These are phyloP conservation scores for Chaetophractus vellerosus DNA, from an alignment of 2,797 vertebrate genomes.

Conservation along the genomic window DNA sequence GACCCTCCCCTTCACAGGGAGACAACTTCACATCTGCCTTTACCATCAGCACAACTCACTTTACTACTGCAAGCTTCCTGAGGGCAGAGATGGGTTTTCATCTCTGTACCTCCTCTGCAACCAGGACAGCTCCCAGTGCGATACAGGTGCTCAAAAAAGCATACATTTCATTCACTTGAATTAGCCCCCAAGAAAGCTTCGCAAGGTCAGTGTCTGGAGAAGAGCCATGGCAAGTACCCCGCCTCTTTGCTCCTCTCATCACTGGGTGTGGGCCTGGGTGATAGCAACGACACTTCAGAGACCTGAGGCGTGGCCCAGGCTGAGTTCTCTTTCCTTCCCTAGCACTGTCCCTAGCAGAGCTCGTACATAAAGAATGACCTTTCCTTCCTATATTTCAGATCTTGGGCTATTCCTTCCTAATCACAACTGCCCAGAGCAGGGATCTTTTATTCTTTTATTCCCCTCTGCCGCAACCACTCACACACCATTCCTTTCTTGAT, in stretches of 20 bases:
- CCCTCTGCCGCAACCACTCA: not conserved
- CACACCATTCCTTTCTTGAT: not conserved
- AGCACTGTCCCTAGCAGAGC: not conserved
- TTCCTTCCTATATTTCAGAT: not conserved
- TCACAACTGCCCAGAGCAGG: not conserved
- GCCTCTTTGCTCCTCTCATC: not conserved
- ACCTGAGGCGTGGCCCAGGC: not conserved
- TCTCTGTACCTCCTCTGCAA: not conserved
- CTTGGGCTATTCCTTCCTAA: not conserved
- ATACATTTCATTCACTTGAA: not conserved
- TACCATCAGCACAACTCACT: not conserved
- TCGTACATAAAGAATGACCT: not conserved
- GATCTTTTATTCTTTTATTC: not conserved
- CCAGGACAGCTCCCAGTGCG: not conserved
- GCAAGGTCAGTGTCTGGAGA: not conserved
- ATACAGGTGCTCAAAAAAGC: not conserved
- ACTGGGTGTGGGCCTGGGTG: not conserved
- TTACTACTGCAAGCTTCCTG: not conserved
- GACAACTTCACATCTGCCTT: not conserved
- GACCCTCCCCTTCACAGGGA: not conserved
- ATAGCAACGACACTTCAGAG: not conserved
- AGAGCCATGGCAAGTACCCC: accelerated
- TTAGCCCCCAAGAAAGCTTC: not conserved
- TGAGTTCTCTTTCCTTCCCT: not conserved
- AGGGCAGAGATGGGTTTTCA: not conserved